Conservation (phyloP, 2,888 invertebrate species). For the Dexiosoma caninum region DNA sequence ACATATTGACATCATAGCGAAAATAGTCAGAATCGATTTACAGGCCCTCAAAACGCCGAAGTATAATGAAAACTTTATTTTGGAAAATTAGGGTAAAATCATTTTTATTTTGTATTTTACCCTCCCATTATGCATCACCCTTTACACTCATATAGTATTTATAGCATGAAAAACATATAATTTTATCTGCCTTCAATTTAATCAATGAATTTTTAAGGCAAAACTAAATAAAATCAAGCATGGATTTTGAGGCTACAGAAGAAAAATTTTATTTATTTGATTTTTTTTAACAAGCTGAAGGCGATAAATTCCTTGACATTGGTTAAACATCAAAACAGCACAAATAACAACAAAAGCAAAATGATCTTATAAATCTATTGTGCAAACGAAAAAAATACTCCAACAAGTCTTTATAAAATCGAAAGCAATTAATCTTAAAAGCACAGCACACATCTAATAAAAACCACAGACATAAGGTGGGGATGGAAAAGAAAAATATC, state of each 20-base stretch:
- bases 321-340: conserved; percentile 53
- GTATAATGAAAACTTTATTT: too few species aligned
- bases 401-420: conserved; percentile 59
- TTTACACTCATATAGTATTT: background rate
- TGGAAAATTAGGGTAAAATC: too few species aligned
- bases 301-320: conserved; percentile 64
- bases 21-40: too few species aligned
- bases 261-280: conserved; percentile 5
- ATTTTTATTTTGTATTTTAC: background rate
- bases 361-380: conserved; percentile 39
- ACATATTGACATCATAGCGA: too few species aligned
- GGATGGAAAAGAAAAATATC: background rate
- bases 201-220: conserved; percentile 40
- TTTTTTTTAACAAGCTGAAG: conserved; percentile 33
- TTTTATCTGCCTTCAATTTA: conserved; percentile 32
- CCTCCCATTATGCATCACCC: background rate
- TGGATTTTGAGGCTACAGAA: conserved; percentile 2
- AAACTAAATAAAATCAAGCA: conserved; percentile 25
- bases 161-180: conserved; percentile 3
- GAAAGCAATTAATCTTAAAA: conserved; percentile 59
- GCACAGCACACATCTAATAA: conserved; percentile 25
- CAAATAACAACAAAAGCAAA: conserved; percentile 29
- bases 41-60: too few species aligned
- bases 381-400: background rate
- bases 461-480: conserved; percentile 8